These are phyloP conservation scores for Tenthredo notha DNA, from an alignment of 2,888 invertebrate species.

Conservation along the genomic window DNA sequence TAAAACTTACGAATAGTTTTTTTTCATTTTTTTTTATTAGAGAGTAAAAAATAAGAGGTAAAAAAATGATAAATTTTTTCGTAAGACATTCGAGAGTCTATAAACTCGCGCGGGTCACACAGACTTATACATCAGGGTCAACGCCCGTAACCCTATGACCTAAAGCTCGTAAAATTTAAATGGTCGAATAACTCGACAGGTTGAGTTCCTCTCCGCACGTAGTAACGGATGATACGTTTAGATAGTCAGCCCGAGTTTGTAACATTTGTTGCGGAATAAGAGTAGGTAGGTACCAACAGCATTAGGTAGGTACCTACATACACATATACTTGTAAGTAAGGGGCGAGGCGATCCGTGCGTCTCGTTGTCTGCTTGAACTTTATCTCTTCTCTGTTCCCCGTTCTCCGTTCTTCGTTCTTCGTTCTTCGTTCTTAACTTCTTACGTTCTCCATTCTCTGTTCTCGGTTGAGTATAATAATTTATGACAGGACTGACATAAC, in stretches of 20 bases:
- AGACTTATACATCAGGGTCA: constrained; percentile 22
- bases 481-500: constrained; percentile 55
- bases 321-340: neutral
- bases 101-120: neutral
- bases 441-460: neutral
- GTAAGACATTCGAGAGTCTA: neutral
- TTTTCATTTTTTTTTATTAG: no score
- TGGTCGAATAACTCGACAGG: constrained; percentile 21
- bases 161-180: constrained; percentile 36
- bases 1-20: neutral
- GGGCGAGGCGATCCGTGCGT: neutral
- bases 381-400: neutral
- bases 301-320: neutral
- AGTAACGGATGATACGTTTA: constrained; percentile 42
- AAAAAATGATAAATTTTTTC: neutral
- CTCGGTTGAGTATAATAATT: constrained; percentile 49
- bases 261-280: constrained; percentile 20
- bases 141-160: constrained; percentile 41
- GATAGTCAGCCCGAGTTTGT: constrained; percentile 20
- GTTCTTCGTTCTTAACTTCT: neutral
- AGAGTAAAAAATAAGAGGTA: neutral
- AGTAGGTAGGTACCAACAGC: neutral
- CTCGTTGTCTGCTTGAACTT: constrained; percentile 1
- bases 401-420: neutral
- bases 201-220: constrained; percentile 30